Conservation (phyloP, 2,797 vertebrate species). For the Coregonus suidteri region DNA sequence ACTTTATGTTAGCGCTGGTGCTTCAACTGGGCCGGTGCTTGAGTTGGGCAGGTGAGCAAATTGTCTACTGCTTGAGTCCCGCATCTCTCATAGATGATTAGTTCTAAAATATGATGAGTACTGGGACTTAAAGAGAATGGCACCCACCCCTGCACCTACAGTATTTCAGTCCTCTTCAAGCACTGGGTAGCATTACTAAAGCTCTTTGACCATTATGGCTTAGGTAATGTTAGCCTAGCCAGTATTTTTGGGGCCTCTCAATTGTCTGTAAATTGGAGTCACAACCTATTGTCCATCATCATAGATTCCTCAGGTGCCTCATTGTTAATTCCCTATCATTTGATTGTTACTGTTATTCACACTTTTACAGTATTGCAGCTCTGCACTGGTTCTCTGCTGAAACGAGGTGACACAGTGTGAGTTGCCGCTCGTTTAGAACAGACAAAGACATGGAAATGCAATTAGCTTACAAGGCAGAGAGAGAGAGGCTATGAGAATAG, state of each 20-base stretch:
- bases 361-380: not conserved
- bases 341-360: not conserved
- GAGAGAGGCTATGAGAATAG: not conserved
- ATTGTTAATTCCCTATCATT: not conserved
- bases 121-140: too few species aligned
- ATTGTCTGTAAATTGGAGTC: not conserved
- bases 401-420: constrained; percentile 6
- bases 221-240: not conserved
- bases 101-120: too few species aligned
- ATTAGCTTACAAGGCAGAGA: not conserved
- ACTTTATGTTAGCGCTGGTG: not conserved
- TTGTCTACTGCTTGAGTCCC: too few species aligned
- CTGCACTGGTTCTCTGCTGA: not conserved
- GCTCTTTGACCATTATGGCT: not conserved
- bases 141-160: too few species aligned
- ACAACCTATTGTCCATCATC: not conserved
- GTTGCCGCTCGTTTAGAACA: not conserved
- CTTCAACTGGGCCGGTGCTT: not conserved
- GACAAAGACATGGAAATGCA: constrained; percentile 15
- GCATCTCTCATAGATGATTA: too few species aligned
- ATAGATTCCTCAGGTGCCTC: not conserved
- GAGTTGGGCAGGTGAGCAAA: too few species aligned
- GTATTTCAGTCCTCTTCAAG: too few species aligned
- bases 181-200: not conserved
- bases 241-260: not conserved